These are phyloP conservation scores for Chondrilla cf. caribensis DNA, from an alignment of 37 sponge, comb jelly and placozoan species.

Conservation along the genomic window DNA sequence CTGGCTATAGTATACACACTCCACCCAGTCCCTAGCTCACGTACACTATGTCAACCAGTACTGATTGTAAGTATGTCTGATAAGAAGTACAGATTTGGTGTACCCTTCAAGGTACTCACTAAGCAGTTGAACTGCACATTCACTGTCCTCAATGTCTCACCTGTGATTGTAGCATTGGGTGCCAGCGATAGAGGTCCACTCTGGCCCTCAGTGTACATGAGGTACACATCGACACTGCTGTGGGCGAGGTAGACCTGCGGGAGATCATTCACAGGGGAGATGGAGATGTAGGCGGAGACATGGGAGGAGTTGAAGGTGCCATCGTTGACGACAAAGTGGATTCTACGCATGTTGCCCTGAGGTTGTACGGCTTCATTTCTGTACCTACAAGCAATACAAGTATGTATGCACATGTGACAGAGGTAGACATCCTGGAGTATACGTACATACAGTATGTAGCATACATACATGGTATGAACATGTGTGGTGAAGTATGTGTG, in stretches of 20 bases:
- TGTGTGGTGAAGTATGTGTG: no score
- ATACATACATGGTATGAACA: neutral
- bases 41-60: no score
- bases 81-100: no score
- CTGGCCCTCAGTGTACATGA: slow-evolving; percentile 61
- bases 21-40: no score
- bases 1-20: no score
- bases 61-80: no score
- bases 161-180: slow-evolving; percentile 28
- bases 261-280: slow-evolving; percentile 35
- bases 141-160: slow-evolving; percentile 1
- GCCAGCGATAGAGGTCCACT: slow-evolving; percentile 29
- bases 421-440: neutral
- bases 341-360: neutral
- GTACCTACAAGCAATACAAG: slow-evolving; percentile 21
- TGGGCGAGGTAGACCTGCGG: slow-evolving; percentile 28
- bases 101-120: no score
- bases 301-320: slow-evolving; percentile 42
- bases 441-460: neutral
- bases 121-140: neutral
- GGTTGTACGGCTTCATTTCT: slow-evolving; percentile 3
- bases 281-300: slow-evolving; percentile 18
- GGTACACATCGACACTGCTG: slow-evolving; percentile 43
- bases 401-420: neutral
- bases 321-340: slow-evolving; percentile 52